Evolutionary conservation across 2,797 vertebrate genomes (phyloP), one percentile per base, ranked within the genome.

Genomic region (Anas georgica): DNA sequence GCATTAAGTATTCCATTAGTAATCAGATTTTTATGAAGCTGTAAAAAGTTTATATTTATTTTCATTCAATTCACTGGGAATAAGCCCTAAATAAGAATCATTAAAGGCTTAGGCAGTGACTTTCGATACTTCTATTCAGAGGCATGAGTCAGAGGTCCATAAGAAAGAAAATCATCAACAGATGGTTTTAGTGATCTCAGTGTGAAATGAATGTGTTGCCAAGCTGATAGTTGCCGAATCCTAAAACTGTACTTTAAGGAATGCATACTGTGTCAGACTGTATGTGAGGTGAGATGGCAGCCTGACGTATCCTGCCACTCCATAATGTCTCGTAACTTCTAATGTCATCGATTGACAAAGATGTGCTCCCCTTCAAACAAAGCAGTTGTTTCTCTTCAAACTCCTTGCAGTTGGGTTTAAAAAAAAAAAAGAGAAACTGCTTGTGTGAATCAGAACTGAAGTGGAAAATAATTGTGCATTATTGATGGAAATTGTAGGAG

Each of bases 91-190:
- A 95, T 83, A 93, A 60, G 77, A 86, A 90, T 87, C 67, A 54
- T 64, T 77, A 59, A 20, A 50, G 82, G 58, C 46, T 87, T 22
- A 79, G 66, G 52, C 74, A 78, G 66, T n/a, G 64, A 63, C 88
- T 93, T 90, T 50, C 81, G 91, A 70, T 84, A 82, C 68, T 90
- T 90, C 91, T 94, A 83, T 90, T 95, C 94, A 82, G 67, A 82
- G 20, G 92, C 23, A 20, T 28, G 55, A 96, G 69, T 48, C 91
- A 88, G n/a, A 97, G 67, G 76, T 93, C 90, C 6, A 0, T 67
- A 90, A 89, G 90, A 97, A 97, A 94, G 94, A 91, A 97, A 97
- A 97, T 66, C 85, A 92, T 94, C 94, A 96, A 89, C 97, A 97
- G 85, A 96, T 95, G 95, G 91, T 77, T 94, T 95, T 58, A 48